phyloP scores from a whole-genome alignment of 2,113 vertebrate species.

The Trogon melanurus region DNA sequence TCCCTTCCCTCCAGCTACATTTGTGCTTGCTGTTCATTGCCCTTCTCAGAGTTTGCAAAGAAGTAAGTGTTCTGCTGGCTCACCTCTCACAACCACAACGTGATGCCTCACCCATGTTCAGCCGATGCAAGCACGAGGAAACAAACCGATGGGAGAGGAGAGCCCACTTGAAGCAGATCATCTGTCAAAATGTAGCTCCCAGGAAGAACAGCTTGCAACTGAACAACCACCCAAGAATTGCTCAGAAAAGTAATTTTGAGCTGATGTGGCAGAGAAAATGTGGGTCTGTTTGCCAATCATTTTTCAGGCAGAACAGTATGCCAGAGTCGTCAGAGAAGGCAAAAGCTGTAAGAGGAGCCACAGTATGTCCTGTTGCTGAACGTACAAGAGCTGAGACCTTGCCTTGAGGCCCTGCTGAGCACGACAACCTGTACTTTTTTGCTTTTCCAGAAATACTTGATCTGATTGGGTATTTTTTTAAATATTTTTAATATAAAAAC shows the following conservation, averaged over 20 bases:
- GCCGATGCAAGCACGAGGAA: neutral
- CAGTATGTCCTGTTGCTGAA: neutral
- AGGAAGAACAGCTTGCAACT: neutral
- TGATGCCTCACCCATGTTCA: neutral
- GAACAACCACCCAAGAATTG: conserved; percentile 1
- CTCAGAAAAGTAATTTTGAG: conserved; percentile 38
- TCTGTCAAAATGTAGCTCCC: neutral
- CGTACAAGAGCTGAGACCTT: neutral
- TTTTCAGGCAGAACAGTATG: conserved; percentile 10
- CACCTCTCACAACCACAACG: neutral
- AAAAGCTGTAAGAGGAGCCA: neutral
- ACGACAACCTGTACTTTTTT: neutral
- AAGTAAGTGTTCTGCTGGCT: neutral
- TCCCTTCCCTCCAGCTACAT: neutral
- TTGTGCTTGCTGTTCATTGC: neutral
- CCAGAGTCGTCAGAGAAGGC: neutral
- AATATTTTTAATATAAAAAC: neutral
- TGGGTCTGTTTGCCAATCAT: conserved; percentile 4
- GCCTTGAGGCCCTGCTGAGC: neutral
- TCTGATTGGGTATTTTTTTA: neutral
- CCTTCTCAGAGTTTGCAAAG: neutral
- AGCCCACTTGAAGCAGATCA: neutral
- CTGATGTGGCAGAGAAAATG: conserved; percentile 31
- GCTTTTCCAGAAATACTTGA: neutral
- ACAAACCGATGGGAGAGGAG: neutral